Evolutionary conservation across 2,113 vertebrate species (phyloP).

Genomic region (Pedetes capensis): DNA sequence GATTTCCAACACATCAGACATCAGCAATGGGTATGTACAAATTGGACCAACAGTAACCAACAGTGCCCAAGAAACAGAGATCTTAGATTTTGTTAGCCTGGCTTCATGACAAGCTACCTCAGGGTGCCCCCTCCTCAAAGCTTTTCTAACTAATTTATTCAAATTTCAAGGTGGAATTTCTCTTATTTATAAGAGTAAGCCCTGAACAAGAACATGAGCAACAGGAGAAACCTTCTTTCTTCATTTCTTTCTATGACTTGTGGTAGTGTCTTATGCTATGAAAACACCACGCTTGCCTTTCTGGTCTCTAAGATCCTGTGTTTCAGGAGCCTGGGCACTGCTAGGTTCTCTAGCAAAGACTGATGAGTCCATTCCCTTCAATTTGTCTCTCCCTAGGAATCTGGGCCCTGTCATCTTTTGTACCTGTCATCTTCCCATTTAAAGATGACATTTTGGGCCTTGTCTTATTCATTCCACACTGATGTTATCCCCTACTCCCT

Average conservation of each 20-base stretch:
- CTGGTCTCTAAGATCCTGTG: not conserved
- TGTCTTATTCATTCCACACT: not conserved
- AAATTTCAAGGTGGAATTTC: not conserved
- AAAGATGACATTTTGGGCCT: not conserved
- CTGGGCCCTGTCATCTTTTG: not conserved
- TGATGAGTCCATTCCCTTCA: not conserved
- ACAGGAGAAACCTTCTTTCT: not conserved
- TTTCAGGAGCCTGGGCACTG: not conserved
- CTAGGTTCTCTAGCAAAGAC: not conserved
- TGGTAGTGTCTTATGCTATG: not conserved
- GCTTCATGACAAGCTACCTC: not conserved
- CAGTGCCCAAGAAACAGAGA: not conserved
- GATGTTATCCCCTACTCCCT: not conserved
- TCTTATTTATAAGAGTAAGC: not conserved
- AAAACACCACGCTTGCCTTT: not conserved
- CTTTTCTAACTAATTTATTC: not conserved
- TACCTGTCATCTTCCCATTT: not conserved
- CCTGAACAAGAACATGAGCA: not conserved
- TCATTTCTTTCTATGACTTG: not conserved
- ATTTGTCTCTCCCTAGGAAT: not conserved
- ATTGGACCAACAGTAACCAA: not conserved
- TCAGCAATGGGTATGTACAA: not conserved
- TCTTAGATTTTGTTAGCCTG: not conserved
- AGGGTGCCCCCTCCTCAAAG: not conserved
- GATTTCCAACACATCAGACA: not conserved